A percentile compares a stretch with the other conserved stretches of the same genome.
phyloP scores from a whole-genome alignment of 2,888 invertebrate species.

The Leptarthrus brevirostris region DNA sequence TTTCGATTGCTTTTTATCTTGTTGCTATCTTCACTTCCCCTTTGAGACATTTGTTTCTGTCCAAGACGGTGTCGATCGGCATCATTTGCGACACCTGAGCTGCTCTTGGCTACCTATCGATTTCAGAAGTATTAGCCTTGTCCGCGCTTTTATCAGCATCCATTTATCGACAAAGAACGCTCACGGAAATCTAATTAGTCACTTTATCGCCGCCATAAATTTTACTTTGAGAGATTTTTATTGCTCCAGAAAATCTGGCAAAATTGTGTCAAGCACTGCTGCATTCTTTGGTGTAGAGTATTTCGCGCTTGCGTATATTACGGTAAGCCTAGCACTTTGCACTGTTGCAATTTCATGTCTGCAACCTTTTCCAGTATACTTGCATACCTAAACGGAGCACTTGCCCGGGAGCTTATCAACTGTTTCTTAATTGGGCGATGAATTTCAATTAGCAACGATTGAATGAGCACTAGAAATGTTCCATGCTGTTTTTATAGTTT shows the following conservation, averaged over 20 bases:
- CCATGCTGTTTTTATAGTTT: background rate
- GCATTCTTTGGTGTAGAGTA: conserved; percentile 8
- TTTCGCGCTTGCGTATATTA: background rate
- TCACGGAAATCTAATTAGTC: background rate
- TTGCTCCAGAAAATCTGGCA: background rate
- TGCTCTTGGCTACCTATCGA: background rate
- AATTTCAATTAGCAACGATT: conserved; percentile 53
- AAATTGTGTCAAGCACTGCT: background rate
- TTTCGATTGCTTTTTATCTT: background rate
- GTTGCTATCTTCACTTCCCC: background rate
- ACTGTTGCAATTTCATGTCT: background rate
- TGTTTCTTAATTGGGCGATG: conserved; percentile 44
- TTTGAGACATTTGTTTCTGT: background rate
- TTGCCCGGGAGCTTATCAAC: conserved; percentile 17
- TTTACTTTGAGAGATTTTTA: background rate
- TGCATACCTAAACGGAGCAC: background rate
- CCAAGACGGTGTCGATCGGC: background rate
- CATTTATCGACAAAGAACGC: background rate
- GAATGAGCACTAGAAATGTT: conserved; percentile 50
- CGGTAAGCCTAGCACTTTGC: background rate
- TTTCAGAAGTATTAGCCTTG: background rate
- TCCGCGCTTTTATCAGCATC: background rate
- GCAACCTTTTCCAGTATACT: background rate
- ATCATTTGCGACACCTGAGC: background rate
- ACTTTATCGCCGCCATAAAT: background rate